Evolutionary conservation across 1,140 invertebrate species (phyloP).

Genomic region (Cotesia glomerata): DNA sequence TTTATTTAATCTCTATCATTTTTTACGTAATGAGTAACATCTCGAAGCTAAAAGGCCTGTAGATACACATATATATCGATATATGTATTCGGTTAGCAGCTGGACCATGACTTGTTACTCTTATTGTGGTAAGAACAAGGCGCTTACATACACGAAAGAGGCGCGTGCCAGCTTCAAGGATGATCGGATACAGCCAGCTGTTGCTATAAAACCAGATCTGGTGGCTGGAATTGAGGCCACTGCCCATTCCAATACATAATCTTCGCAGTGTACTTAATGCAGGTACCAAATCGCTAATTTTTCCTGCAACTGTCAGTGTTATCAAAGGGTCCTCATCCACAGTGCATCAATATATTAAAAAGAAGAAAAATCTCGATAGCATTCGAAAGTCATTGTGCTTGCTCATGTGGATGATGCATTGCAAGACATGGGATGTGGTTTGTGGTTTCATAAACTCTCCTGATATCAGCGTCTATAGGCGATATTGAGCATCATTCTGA

Average conservation of each 20-base stretch:
- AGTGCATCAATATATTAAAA: too few species aligned
- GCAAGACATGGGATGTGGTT: not conserved
- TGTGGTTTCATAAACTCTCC: not conserved
- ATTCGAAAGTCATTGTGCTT: too few species aligned
- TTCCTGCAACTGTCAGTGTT: too few species aligned
- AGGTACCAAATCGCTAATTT: too few species aligned
- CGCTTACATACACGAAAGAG: slow-evolving; percentile 15
- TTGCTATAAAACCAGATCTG: slow-evolving; percentile 27
- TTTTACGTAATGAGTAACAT: not conserved
- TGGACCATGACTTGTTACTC: slow-evolving; percentile 52
- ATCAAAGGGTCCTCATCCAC: too few species aligned
- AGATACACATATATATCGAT: not conserved
- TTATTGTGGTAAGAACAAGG: slow-evolving; percentile 34
- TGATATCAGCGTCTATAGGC: not conserved
- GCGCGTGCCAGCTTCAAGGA: slow-evolving; percentile 28
- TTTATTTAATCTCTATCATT: not conserved
- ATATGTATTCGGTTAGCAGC: slow-evolving; percentile 35
- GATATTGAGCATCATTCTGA: not conserved
- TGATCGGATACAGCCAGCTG: slow-evolving; percentile 31
- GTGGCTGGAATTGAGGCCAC: slow-evolving; percentile 19
- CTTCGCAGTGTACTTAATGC: too few species aligned
- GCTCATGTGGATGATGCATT: too few species aligned
- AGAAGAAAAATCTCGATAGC: too few species aligned
- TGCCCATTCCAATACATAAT: not conserved
- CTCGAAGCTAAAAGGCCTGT: too few species aligned